Evolutionary conservation across 2,113 vertebrate genomes (phyloP), one percentile per base, ranked within the genome.

Genomic region (Chauna torquata): DNA sequence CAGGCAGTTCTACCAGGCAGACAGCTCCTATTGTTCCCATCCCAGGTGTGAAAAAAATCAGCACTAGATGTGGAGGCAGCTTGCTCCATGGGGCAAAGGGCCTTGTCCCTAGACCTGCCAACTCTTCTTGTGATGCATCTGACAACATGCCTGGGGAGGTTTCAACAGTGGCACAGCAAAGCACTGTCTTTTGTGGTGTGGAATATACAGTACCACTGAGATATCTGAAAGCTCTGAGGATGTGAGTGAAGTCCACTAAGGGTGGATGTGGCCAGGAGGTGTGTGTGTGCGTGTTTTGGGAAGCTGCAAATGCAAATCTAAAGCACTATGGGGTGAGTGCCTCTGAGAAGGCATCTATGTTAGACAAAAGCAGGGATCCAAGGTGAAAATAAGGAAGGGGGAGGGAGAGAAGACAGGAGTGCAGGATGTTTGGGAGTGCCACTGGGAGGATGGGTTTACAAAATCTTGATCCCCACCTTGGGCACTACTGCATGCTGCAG

Each of bases 131-230:
- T 66, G 52, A n/a, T 4, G 3, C 66, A 77, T 77, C 71, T 74
- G 55, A 74, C 70, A 59, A 11, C 9, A 2, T 50, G 34, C 42
- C 50, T 38, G n/a, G 24, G 42, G 50, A 71, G 50, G 24, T 83
- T 83, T 83, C 64, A 58, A 42, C n/a, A 19, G 3, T 5, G 47
- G 30, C 45, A 25, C 14, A 55, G 50, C 45, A 50, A 74, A 90
- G 58, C 75, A 15, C 32, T 49, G 54, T 16, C n/a, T 79, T 65
- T 49, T 0, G 2, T 22, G 25, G 36, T 84, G 65, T 0, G 0
- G 83, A 50, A 68, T 47, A 24, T 5, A 12, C 44, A 44, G 47
- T 69, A 36, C 42, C 47, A 34, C 0, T 1, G 77, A 57, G 64
- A 22, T 22, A 4, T 0, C 8, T 3, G 54, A 58, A 69, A 64